Base-by-base conservation (phyloP, 1,140 invertebrate genomes). In the Arctopsyche grandis region DNA sequence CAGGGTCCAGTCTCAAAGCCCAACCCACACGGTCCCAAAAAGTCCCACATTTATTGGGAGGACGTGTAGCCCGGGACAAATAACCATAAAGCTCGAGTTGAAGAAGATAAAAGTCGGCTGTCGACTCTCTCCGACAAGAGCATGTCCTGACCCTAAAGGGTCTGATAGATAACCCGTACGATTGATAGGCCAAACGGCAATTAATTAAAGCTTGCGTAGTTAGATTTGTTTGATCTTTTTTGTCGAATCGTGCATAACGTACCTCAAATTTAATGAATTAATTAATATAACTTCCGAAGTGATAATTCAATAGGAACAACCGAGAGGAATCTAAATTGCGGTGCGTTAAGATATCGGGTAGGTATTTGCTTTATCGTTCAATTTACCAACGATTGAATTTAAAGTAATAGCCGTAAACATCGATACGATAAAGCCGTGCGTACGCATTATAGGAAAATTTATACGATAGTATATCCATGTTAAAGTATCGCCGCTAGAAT, bases 41-140 rank as follows among this genome's bases (percentile, higher is more conserved):
- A 44, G 16, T 75, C 74, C 43, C 66, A 80, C 74, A 69, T 70
- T 71, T 71, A 77, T 80, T 46, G 79, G 24, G 79, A 66, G 75
- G 66, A 80, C 79, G 46, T 80, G 74, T 70, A 77, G 46, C 75
- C 44, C 29, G 29, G 75, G 44, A 80, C 79, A 58, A 80, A 80
- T 80, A 80, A 80, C 79, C 79, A 80, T 80, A 80, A 80, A 80
- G 74, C 69, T 70, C 60, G 56, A 48, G 24, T 66, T 48, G 71
- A 79, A 56, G 38, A 69, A 79, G 78, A 79, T 79, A 79, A 79
- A 79, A 69, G 38, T 46, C 38, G n/a, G 46, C 52, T 22, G 69
- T 69, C 52, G 58, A 63, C 52, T 38, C 29, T 38, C 7, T 14
- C 16, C 44, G 24, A 56, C 22, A 56, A 29, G 19, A 5, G 19